These are phyloP conservation scores for Dermatophagoides farinae DNA, from an alignment of 1,140 invertebrate genomes.

Conservation along the genomic window DNA sequence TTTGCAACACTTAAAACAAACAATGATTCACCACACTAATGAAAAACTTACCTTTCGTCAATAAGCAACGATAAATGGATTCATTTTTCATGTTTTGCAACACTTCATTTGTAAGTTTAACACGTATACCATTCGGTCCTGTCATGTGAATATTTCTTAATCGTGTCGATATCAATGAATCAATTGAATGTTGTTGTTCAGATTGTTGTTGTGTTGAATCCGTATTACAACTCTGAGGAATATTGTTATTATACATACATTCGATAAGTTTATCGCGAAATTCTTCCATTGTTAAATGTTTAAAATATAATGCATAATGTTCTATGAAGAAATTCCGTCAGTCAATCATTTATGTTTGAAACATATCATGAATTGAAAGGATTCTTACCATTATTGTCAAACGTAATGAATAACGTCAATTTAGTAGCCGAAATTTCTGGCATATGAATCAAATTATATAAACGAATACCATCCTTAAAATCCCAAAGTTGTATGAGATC, in stretches of 20 bases:
- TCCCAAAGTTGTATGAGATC: conserved; percentile 86
- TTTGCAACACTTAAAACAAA: conserved; percentile 12
- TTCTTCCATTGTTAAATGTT: conserved; percentile 14
- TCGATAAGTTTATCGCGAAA: conserved; percentile 11
- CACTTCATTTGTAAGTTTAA: conserved; percentile 15
- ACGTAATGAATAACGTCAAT: conserved; percentile 8
- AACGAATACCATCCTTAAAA: conserved; percentile 60
- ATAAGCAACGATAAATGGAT: conserved; percentile 7
- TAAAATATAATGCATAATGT: conserved; percentile 16
- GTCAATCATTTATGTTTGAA: too few species aligned
- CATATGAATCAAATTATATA: conserved; percentile 59
- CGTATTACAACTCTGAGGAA: too few species aligned
- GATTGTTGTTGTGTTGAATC: background rate
- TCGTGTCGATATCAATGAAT: too few species aligned
- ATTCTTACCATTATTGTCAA: conserved; percentile 3
- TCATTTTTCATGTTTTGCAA: conserved; percentile 16
- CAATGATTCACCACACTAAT: background rate
- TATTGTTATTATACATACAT: background rate
- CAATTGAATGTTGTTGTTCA: too few species aligned
- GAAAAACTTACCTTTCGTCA: conserved; percentile 9
- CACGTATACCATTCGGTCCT: conserved; percentile 15
- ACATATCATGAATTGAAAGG: too few species aligned
- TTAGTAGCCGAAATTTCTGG: conserved; percentile 22
- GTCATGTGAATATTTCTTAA: conserved; percentile 4
- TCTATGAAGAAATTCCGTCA: background rate